Conservation (phyloP, 2,797 vertebrate genomes). For the Pampus argenteus region DNA sequence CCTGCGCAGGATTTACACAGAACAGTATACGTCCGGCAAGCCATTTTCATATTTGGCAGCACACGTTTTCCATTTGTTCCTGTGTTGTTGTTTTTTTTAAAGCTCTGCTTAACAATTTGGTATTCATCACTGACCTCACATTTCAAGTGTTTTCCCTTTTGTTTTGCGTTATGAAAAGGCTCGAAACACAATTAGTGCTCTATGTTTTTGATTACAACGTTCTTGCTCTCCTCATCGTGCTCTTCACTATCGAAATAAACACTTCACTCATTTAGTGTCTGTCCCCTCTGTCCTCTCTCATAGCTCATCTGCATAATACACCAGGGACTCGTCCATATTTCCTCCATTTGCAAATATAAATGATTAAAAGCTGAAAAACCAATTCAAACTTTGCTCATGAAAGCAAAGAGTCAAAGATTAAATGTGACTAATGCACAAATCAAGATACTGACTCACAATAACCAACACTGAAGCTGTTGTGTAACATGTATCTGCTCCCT, state of each 20-base stretch:
- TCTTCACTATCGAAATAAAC: conserved; percentile 47
- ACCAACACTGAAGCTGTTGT: not conserved
- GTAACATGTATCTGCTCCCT: not conserved
- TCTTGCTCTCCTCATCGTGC: conserved; percentile 11
- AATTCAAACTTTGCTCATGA: not conserved
- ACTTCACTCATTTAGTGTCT: conserved; percentile 39
- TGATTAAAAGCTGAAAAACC: not conserved
- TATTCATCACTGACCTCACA: conserved; percentile 45
- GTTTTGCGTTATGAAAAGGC: conserved; percentile 32
- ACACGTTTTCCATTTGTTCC: conserved; percentile 33
- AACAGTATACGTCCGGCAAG: conserved; percentile 22
- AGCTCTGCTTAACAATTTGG: too few species aligned
- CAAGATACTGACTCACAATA: not conserved
- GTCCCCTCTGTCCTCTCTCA: not conserved
- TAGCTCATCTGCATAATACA: conserved; percentile 38
- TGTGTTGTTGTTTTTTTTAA: too few species aligned
- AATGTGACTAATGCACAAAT: not conserved
- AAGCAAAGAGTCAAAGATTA: not conserved
- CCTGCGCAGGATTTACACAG: conserved; percentile 2
- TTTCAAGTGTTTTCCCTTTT: conserved; percentile 29
- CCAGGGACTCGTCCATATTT: not conserved
- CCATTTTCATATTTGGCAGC: conserved; percentile 43
- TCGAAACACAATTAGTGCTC: conserved; percentile 43
- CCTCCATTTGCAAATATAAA: conserved; percentile 16
- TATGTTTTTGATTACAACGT: conserved; percentile 18